These are phyloP conservation scores for Pyrocoelia pectoralis DNA, from an alignment of 2,888 invertebrate genomes.

Conservation along the genomic window DNA sequence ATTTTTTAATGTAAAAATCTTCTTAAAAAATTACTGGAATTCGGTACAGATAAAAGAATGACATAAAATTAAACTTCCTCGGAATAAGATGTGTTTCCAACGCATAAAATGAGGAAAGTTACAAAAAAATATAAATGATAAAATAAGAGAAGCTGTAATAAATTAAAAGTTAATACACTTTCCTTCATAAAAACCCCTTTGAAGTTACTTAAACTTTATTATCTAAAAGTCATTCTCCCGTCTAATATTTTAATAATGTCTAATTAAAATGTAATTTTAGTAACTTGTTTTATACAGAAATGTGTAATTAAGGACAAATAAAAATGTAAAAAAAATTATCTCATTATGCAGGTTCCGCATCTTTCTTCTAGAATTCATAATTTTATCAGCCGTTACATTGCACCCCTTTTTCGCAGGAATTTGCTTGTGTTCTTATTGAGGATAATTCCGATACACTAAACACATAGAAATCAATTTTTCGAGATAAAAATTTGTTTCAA, in stretches of 20 bases:
- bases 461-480: no score
- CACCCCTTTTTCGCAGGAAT: no score
- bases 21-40: no score
- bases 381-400: no score
- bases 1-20: no score
- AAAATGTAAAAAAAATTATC: neutral
- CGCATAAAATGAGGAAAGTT: neutral
- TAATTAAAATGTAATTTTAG: conserved; percentile 5
- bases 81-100: neutral
- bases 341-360: neutral
- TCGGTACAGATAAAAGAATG: neutral
- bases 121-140: neutral
- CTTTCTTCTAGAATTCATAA: no score
- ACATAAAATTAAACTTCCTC: neutral
- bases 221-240: conserved; percentile 5
- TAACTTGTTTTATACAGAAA: neutral
- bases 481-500: no score
- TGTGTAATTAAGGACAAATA: neutral
- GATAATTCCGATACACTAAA: no score
- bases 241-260: conserved; percentile 8
- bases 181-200: conserved; percentile 2
- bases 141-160: neutral
- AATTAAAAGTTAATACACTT: conserved; percentile 1
- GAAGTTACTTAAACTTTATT: conserved; percentile 6
- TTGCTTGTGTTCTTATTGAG: no score